Evolutionary conservation across 2,113 vertebrate genomes (phyloP), one percentile per base, ranked within the genome.

Genomic region (Takifugu flavidus): DNA sequence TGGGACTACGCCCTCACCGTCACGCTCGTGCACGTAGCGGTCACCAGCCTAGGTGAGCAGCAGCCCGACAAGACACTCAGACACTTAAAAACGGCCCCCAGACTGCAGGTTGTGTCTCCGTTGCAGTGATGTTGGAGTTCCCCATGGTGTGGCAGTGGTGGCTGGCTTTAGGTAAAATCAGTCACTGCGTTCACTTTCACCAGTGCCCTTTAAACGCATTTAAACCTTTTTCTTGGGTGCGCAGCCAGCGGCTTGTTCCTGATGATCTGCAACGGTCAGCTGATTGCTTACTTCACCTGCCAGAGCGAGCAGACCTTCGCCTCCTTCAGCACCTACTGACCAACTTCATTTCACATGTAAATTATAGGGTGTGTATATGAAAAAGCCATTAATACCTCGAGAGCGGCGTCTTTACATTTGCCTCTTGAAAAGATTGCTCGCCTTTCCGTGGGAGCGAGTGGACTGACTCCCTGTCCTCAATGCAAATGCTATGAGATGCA

Each of bases 1-100:
- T 95, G 93, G 93, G 93, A 94, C 77, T 95, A 94, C 13, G 92
- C 89, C 28, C 54, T 94, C 68, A 94, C 92, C 1, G 86, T 95
- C 72, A 93, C 91, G 25, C 4, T 92, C 34, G 67, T 94, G 66
- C 94, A 95, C 52, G 77, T 94, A 47, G 53, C 87, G 39, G 74
- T 94, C 79, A 95, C 92, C 62, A 93, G 89, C 59, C 56, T 74
- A 0, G 90, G 92, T 94, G 87, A 91, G 74, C 13, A 47, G 45
- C 3, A 6, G 45, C n/a, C 45, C 5, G 45, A 47, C 45, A 6
- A 20, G 45, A 47, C 45, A 15, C 13, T 47, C 34, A n/a, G 4
- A 15, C 12, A 45, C 44, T 45, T 4, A 13, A 45, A 20, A 47
- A 47, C 6, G 4, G 6, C 4, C 34, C 8, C 34, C 20, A 53